Evolutionary conservation across 2,888 invertebrate species (phyloP), one percentile per base, ranked within the genome.

Genomic region (Hyposoter dolosus): DNA sequence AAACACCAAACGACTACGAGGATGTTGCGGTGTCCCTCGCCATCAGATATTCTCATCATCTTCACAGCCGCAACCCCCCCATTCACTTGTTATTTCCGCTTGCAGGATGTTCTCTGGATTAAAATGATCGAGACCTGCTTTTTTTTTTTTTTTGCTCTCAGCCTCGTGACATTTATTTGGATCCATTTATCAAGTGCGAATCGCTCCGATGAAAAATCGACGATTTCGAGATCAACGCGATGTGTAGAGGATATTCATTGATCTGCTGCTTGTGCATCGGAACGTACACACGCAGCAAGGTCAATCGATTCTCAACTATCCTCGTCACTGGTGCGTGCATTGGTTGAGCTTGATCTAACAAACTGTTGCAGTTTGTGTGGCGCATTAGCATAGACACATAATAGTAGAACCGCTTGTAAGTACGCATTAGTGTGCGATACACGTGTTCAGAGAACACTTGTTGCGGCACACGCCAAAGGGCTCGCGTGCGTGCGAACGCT

Each of bases 401-500:
- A 78, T 81, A 63, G 63, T 53, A 23, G 68, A 71, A 68, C 68
- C 56, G 50, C 72, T 50, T 65, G 81, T 75, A 60, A 28, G 60
- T 68, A 69, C 45, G 56, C 83, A 76, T 43, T 84, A 77, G 82
- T 72, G 79, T 74, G 53, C 65, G 84, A 71, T 79, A 83, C 82
- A 66, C 80, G 88, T 85, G 82, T 83, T 85, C 77, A 72, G 68
- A 78, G 86, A 88, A 83, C 90, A 90, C 91, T 91, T 90, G 90
- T 91, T 90, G 86, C 86, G 81, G 84, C 83, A 82, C 74, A 77
- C 60, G 88, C 81, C 81, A 79, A 84, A 74, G 75, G 71, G n/a
- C 63, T 71, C 79, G 80, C 74, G 84, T 88, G 83, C 76, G 69
- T 79, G 63, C 76, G 66, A 32, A 75, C 45, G 77, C 65, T 81